phyloP scores from a whole-genome alignment of 2,113 vertebrate species.

The Microtus ochrogaster region DNA sequence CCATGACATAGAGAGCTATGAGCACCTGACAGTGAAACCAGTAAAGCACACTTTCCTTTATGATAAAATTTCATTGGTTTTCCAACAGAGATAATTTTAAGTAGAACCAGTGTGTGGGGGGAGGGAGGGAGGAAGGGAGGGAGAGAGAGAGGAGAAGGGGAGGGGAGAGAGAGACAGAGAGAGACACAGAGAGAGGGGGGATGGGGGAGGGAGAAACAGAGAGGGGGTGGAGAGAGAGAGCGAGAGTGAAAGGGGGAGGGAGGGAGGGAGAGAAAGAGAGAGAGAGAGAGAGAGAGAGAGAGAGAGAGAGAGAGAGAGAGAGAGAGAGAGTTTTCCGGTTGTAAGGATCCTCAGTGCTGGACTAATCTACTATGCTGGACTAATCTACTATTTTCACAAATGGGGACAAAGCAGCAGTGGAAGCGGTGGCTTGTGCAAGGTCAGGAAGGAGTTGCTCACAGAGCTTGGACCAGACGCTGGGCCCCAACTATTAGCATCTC shows the following conservation, averaged over 20 bases:
- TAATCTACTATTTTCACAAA: conserved; percentile 9
- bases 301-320: too few species aligned
- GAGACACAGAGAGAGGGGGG: too few species aligned
- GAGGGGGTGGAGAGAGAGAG: too few species aligned
- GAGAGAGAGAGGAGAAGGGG: too few species aligned
- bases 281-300: too few species aligned
- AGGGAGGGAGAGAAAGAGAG: too few species aligned
- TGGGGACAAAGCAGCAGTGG: not conserved
- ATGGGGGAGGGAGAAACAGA: too few species aligned
- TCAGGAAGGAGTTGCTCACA: not conserved
- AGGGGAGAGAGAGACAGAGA: too few species aligned
- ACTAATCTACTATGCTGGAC: not conserved
- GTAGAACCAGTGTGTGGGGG: not conserved
- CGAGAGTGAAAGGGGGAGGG: too few species aligned
- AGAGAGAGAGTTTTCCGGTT: not conserved
- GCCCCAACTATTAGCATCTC: not conserved
- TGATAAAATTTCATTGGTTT: conserved; percentile 30
- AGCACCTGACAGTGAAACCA: not conserved
- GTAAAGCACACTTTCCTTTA: not conserved
- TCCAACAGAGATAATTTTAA: conserved; percentile 44
- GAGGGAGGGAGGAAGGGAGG: too few species aligned
- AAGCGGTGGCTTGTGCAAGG: not conserved
- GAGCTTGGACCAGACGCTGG: not conserved
- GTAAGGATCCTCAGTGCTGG: not conserved
- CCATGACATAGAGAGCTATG: not conserved